phyloP scores from a whole-genome alignment of 2,113 vertebrate species.

The Amphilophus citrinellus region DNA sequence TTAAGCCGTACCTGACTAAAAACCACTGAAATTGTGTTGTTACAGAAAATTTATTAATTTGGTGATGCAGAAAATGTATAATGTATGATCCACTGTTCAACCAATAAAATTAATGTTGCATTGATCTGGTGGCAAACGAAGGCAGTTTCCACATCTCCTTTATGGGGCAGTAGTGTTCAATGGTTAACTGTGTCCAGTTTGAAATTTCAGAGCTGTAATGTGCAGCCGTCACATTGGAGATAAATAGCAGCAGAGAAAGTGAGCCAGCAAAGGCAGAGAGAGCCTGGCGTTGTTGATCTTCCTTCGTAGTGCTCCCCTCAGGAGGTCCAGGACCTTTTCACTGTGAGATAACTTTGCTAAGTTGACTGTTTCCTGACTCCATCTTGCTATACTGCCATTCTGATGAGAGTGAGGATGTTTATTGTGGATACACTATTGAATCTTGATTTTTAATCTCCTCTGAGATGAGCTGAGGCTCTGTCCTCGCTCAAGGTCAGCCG shows the following conservation, averaged over 20 bases:
- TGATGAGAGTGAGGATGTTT: slow-evolving; percentile 25
- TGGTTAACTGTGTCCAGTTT: not conserved
- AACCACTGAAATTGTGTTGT: not conserved
- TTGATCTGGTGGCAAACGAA: no score
- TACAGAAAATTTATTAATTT: not conserved
- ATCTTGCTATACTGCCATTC: not conserved
- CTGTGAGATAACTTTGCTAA: not conserved
- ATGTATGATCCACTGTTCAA: not conserved
- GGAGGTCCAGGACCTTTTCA: not conserved
- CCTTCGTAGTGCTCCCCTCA: not conserved
- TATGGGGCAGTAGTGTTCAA: no score
- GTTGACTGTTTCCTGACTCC: not conserved
- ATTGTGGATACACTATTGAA: not conserved
- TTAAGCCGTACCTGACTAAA: rapidly evolving
- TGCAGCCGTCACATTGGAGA: not conserved
- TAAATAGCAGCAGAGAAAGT: not conserved
- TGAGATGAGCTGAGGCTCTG: slow-evolving; percentile 28
- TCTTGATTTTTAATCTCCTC: slow-evolving; percentile 49
- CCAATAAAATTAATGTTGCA: not conserved
- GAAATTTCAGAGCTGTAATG: not conserved
- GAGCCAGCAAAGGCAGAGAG: not conserved
- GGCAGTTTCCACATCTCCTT: no score
- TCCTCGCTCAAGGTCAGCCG: slow-evolving; percentile 64
- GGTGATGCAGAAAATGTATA: not conserved
- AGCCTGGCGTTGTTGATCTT: not conserved